Evolutionary conservation across 2,888 invertebrate species (phyloP), one percentile per base, ranked within the genome.

Genomic region (Scotopteryx bipunctaria): DNA sequence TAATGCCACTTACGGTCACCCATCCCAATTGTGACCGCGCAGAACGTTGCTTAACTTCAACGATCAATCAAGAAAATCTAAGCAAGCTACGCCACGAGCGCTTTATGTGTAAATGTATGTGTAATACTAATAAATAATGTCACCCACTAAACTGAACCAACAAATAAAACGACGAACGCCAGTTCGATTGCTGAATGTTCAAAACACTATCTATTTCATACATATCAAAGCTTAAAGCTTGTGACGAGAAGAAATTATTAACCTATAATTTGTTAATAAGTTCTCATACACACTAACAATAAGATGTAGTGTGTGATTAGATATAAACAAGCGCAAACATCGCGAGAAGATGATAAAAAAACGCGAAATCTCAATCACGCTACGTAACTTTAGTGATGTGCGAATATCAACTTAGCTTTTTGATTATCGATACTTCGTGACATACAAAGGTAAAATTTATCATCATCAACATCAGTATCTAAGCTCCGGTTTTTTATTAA

Each of bases 311-410:
- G 23, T 23, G n/a, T 23, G 23, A 23, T 8, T n/a, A 23, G 23
- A 19, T 6, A 19, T 19, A 2, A 19, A 1, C 5, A 43, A 14
- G 33, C 27, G 25, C 32, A 40, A 45, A 21, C 35, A 35, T 35
- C 19, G 16, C 40, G 36, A 52, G 31, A 46, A 52, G 37, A 37
- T 32, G 31, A 9, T 42, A 42, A 15, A 52, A 46, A 52, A 50
- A 46, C 23, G 33, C 31, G 27, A 29, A 44, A 35, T 46, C 42
- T 53, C 33, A 13, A 48, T 43, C 29, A 11, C 19, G 5, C 31
- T 21, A 53, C 38, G 46, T 52, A 53, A 47, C 32, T 23, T 31
- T 53, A 53, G 53, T 47, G 53, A 41, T 41, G 52, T 14, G n/a
- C n/a, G n/a, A n/a, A n/a, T n/a, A n/a, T n/a, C n/a, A n/a, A n/a